These are phyloP conservation scores for Rotaria magnacalcarata DNA, from an alignment of 2,888 invertebrate species.

Conservation along the genomic window DNA sequence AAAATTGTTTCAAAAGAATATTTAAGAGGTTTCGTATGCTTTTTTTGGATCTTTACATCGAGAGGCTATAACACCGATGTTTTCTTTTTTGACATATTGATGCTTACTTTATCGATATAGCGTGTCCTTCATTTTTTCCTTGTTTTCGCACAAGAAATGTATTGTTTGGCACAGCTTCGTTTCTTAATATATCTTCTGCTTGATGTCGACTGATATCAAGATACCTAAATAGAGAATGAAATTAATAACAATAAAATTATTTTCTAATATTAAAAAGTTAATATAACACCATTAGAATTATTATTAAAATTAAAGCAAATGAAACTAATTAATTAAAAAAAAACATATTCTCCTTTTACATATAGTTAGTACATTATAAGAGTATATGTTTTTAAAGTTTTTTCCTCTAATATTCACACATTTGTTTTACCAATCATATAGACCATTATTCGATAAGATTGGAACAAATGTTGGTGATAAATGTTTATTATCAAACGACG, in stretches of 20 bases:
- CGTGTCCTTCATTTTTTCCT: constrained; percentile 27
- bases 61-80: no score
- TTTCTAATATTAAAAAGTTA: background rate
- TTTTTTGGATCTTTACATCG: no score
- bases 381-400: no score
- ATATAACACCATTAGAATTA: background rate
- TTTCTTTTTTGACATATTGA: no score
- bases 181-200: constrained; percentile 10
- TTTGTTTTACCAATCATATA: background rate
- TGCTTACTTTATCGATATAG: background rate
- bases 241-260: background rate
- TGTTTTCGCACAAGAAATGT: constrained; percentile 33
- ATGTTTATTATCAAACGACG: background rate
- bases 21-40: no score
- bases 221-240: background rate
- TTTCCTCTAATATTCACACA: background rate
- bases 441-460: background rate
- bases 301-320: background rate
- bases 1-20: no score
- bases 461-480: background rate
- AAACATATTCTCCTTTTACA: background rate
- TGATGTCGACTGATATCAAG: background rate
- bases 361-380: background rate
- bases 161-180: constrained; percentile 2
- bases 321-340: background rate